Evolutionary conservation across 2,797 vertebrate species (phyloP).

Genomic region (Ataeniobius toweri): DNA sequence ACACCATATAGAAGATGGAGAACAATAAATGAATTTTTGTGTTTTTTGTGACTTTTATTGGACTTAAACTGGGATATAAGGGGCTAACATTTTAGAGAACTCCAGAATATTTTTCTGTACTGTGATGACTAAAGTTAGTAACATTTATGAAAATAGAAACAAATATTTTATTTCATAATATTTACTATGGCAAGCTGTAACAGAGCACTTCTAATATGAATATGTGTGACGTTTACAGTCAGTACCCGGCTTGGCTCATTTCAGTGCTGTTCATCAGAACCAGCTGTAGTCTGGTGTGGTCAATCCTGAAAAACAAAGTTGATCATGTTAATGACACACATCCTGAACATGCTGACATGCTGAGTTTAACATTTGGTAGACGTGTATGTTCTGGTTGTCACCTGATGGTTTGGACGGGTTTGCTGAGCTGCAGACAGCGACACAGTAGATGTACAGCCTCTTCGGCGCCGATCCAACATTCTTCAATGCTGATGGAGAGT

Average conservation of each 20-base stretch:
- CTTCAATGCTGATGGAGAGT: conserved; percentile 50
- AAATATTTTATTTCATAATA: not conserved
- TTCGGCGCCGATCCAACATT: conserved; percentile 53
- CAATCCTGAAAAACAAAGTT: conserved; percentile 45
- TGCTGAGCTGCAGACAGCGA: conserved; percentile 50
- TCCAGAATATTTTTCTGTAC: not conserved
- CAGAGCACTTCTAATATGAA: not conserved
- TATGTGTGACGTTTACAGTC: not conserved
- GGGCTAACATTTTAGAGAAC: not conserved
- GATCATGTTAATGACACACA: not conserved
- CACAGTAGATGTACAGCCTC: conserved; percentile 46
- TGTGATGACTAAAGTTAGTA: not conserved
- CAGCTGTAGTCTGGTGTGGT: conserved; percentile 53
- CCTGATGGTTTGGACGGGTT: conserved; percentile 50
- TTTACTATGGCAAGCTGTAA: not conserved
- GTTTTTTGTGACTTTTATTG: not conserved
- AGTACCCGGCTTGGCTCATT: conserved; percentile 39
- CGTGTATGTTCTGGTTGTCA: conserved; percentile 14
- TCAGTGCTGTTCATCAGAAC: conserved; percentile 32
- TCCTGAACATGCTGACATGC: not conserved
- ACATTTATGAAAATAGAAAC: not conserved
- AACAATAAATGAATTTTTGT: not conserved
- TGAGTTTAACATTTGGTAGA: not conserved
- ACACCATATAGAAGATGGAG: not conserved
- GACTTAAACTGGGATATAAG: not conserved